Conservation (phyloP, 2,797 vertebrate species). For the Erpetoichthys calabaricus region DNA sequence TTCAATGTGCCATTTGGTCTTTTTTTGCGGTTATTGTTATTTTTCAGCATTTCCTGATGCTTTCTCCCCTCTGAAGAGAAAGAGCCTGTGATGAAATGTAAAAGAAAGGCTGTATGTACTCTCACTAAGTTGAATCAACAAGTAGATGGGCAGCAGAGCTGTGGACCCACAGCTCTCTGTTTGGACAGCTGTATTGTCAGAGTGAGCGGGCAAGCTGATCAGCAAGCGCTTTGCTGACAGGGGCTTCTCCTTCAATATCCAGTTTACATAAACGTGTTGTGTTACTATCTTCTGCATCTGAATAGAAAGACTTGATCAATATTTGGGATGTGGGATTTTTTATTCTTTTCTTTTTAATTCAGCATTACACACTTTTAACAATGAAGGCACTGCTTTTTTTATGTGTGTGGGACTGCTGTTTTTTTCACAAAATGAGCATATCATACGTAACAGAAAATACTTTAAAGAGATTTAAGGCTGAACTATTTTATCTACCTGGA, state of each 20-base stretch:
- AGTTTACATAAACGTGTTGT: slow-evolving; percentile 26
- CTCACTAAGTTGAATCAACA: slow-evolving; percentile 70
- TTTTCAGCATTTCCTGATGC: slow-evolving; percentile 20
- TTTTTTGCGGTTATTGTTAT: slow-evolving; percentile 2
- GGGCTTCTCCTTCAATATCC: slow-evolving; percentile 30
- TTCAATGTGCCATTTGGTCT: neutral
- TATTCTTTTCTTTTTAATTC: too few species aligned
- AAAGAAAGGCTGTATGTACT: slow-evolving; percentile 53
- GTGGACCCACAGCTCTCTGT: slow-evolving; percentile 67
- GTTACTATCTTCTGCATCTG: neutral
- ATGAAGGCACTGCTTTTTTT: too few species aligned
- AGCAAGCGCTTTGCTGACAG: slow-evolving; percentile 16
- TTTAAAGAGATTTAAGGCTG: too few species aligned
- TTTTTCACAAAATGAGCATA: too few species aligned
- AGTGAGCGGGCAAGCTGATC: slow-evolving; percentile 54
- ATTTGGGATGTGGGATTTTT: too few species aligned
- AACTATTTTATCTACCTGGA: too few species aligned
- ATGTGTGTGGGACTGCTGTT: too few species aligned
- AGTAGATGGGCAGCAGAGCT: slow-evolving; percentile 43
- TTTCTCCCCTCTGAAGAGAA: slow-evolving; percentile 35
- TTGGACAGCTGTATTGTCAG: slow-evolving; percentile 82
- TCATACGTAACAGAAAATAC: too few species aligned
- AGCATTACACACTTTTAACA: too few species aligned
- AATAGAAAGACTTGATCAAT: too few species aligned
- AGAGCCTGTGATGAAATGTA: slow-evolving; percentile 44